A percentile compares a stretch with the other conserved stretches of the same genome.
These are phyloP conservation scores for Thysanoteuthis rhombus DNA, from an alignment of 2,888 invertebrate genomes.

Conservation along the genomic window DNA sequence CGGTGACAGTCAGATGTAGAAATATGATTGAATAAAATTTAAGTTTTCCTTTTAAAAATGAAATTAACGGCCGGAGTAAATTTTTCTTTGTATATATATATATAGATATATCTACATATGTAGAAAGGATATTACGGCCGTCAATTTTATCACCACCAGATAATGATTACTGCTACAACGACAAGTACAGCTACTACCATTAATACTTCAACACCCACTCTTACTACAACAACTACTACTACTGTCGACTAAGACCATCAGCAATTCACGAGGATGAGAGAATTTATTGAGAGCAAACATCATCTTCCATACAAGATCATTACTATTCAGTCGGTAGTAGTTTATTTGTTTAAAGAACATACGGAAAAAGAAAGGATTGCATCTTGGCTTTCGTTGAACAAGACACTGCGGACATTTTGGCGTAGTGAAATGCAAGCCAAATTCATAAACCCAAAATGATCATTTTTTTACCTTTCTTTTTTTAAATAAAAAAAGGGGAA, in stretches of 20 bases:
- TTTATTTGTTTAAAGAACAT: neutral
- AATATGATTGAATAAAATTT: neutral
- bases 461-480: neutral
- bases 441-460: neutral
- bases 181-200: neutral
- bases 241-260: neutral
- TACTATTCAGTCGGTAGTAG: neutral
- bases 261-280: neutral
- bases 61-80: neutral
- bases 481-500: neutral
- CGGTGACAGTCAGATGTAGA: conserved; percentile 26
- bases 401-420: neutral
- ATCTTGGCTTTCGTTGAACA: neutral
- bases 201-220: neutral
- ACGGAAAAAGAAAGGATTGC: neutral
- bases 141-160: neutral
- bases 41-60: neutral
- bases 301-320: neutral
- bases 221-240: neutral
- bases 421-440: neutral
- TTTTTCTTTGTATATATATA: conserved; percentile 12
- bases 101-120: neutral
- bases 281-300: neutral
- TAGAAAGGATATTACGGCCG: neutral
- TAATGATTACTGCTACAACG: neutral